Evolutionary conservation across 1,140 invertebrate genomes (phyloP).

Genomic region (Drosophila bipectinata): DNA sequence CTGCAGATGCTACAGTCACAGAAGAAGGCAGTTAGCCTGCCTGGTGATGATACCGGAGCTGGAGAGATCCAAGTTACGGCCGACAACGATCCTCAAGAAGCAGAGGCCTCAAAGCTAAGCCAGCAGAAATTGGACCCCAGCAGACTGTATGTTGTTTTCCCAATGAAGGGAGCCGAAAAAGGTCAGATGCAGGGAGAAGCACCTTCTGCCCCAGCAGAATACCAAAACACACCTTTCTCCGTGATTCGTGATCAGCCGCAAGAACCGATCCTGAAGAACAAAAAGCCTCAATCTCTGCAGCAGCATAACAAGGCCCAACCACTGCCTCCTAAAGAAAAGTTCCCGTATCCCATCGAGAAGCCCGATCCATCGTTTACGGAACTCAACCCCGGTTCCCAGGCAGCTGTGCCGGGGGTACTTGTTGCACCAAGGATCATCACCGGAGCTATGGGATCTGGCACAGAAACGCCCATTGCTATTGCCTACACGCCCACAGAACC

Average conservation of each 20-base stretch:
- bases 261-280: constrained; percentile 84
- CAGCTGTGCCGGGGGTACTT: constrained; percentile 52
- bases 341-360: constrained; percentile 87
- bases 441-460: constrained; percentile 66
- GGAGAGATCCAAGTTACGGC: constrained; percentile 74
- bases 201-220: constrained; percentile 61
- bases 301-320: constrained; percentile 63
- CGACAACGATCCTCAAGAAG: constrained; percentile 80
- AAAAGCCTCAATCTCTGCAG: constrained; percentile 72
- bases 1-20: constrained; percentile 88
- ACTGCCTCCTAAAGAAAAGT: constrained; percentile 85
- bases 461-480: constrained; percentile 85
- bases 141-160: constrained; percentile 88
- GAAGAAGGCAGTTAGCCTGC: constrained; percentile 63
- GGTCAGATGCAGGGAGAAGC: constrained; percentile 41
- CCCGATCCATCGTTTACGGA: constrained; percentile 82
- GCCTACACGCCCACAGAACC: constrained; percentile 85
- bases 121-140: constrained; percentile 46
- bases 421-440: constrained; percentile 72
- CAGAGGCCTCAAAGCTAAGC: constrained; percentile 37
- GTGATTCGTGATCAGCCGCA: constrained; percentile 84
- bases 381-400: constrained; percentile 38
- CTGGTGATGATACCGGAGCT: constrained; percentile 65
- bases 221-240: constrained; percentile 81
- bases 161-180: constrained; percentile 75